Base-by-base conservation (phyloP, 2,888 invertebrate species). In the Andricus quercusramuli region DNA sequence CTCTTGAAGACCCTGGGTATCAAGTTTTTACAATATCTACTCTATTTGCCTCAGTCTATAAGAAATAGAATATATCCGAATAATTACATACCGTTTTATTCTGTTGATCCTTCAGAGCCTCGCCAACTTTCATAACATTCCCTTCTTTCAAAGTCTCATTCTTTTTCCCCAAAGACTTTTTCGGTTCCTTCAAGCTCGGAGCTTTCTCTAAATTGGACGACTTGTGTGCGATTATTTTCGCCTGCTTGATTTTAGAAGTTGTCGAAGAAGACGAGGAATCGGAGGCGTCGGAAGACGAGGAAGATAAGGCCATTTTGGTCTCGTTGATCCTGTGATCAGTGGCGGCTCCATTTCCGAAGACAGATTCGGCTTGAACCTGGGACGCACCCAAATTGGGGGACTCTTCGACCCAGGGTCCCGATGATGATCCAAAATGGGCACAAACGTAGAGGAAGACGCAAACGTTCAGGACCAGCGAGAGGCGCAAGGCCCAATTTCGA, bases 401-500 rank as follows among this genome's bases (percentile, higher is more conserved):
- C 78, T 91, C 91, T 85, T 94, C 94, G 88, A 90, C 88, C 92
- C 92, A 92, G 8, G 93, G 93, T 78, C 90, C 91, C 80, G 86
- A 86, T 67, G 90, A 90, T 20, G 89, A 88, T 37, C 92, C 94
- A 81, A 94, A 93, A 89, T 96, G 96, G 91, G 96, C 94, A 88
- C 96, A 96, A 85, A 96, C 95, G 92, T 96, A 96, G 83, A 96
- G 92, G 80, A 96, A 93, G 79, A 96, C 95, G 86, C 95, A 96
- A 84, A 96, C 94, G 91, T 96, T 96, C 87, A 96, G 95, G 82
- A 96, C 94, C 89, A 96, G 95, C 93, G 96, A 96, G 92, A 96
- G 95, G 88, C 96, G 94, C 91, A 96, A 94, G 93, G 96, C 94
- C 94, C 96, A 95, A 93, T 96, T 96, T 86, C 96, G 95, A 32